Percentiles rank a stretch among this genome's conserved stretches.
Evolutionary conservation across 2,888 invertebrate genomes (phyloP).

Genomic region (Labia minor): DNA sequence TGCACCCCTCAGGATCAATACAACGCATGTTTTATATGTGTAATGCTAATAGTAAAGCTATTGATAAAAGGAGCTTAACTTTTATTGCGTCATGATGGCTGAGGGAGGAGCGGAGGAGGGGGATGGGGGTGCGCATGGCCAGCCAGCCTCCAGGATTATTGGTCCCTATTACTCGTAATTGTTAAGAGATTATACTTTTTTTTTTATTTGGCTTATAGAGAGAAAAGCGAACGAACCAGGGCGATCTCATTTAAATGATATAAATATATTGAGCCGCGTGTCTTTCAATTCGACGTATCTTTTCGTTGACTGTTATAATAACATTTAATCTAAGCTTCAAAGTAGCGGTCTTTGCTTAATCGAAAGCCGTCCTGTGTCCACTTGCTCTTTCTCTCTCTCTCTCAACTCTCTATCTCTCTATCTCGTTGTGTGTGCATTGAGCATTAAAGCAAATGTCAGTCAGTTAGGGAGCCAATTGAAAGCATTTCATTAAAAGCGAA

Average conservation of each 20-base stretch:
- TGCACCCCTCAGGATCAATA: constrained; percentile 9
- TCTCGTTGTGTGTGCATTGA: background rate
- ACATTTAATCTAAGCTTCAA: constrained; percentile 13
- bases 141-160: constrained; percentile 13
- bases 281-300: background rate
- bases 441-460: constrained; percentile 3
- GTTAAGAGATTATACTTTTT: constrained; percentile 1
- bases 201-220: background rate
- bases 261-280: background rate
- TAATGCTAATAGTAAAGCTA: constrained; percentile 5
- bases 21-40: constrained; percentile 13
- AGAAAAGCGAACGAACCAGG: background rate
- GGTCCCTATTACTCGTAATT: constrained; percentile 13
- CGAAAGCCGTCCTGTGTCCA: background rate
- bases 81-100: background rate
- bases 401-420: background rate
- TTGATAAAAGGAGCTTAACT: constrained; percentile 13
- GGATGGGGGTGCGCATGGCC: background rate
- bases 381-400: background rate
- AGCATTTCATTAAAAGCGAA: constrained; percentile 13
- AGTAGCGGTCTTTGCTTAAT: background rate
- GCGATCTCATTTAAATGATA: background rate
- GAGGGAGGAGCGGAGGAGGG: no score
- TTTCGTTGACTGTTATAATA: background rate
- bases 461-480: constrained; percentile 7